Conservation (phyloP, 2,888 invertebrate species). For the Rhagium mordax region DNA sequence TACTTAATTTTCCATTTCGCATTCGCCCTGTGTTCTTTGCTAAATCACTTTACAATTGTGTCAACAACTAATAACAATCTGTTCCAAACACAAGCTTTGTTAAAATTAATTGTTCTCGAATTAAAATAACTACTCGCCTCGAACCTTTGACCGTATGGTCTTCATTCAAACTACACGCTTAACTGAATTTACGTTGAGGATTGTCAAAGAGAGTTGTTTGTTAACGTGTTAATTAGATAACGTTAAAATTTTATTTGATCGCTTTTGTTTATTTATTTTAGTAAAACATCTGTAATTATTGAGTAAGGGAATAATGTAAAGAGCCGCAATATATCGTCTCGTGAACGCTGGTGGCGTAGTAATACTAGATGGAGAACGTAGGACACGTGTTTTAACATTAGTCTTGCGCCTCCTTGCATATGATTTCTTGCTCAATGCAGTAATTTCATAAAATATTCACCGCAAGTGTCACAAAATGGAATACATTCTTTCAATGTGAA, state of each 20-base stretch:
- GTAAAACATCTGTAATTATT: too few species aligned
- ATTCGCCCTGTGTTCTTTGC: neutral
- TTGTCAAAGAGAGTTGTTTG: neutral
- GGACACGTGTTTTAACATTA: too few species aligned
- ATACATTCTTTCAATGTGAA: neutral
- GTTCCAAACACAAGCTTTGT: neutral
- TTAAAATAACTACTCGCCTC: slow-evolving; percentile 8
- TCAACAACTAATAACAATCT: neutral
- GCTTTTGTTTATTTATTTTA: too few species aligned
- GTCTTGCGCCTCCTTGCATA: too few species aligned
- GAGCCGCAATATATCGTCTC: too few species aligned
- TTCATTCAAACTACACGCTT: neutral
- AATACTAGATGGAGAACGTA: too few species aligned
- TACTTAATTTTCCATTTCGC: neutral
- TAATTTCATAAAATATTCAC: too few species aligned
- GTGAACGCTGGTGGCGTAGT: too few species aligned
- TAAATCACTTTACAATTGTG: neutral
- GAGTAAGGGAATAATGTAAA: too few species aligned
- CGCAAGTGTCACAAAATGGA: too few species aligned
- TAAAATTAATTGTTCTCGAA: neutral
- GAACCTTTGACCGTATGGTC: neutral
- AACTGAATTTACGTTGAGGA: neutral
- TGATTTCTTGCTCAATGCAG: too few species aligned
- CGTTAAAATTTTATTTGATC: too few species aligned
- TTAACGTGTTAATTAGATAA: neutral